Evolutionary conservation across 2,113 vertebrate genomes (phyloP).

Genomic region (Odocoileus virginianus): DNA sequence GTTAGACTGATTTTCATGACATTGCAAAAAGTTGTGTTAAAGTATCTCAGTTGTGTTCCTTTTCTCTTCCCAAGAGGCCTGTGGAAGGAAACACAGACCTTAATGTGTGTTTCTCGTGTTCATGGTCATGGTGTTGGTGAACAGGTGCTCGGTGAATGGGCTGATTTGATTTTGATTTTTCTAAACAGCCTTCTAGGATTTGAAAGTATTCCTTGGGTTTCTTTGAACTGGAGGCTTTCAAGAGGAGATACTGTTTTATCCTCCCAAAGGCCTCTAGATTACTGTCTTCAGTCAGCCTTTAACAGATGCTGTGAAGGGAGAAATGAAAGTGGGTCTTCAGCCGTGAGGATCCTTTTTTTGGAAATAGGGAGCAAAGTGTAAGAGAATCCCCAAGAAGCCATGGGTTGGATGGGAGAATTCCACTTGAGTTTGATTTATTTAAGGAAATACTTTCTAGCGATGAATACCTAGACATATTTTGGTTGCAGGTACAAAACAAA

Average conservation of each 20-base stretch:
- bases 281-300: neutral
- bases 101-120: neutral
- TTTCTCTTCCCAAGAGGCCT: neutral
- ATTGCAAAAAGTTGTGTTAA: neutral
- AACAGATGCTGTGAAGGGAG: neutral
- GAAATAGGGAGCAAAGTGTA: neutral
- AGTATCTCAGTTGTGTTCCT: neutral
- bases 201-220: neutral
- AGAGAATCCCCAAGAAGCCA: neutral
- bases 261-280: neutral
- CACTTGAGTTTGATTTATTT: neutral
- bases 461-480: neutral
- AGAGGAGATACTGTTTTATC: neutral
- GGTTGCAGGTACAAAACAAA: neutral
- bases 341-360: neutral
- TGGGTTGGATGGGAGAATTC: neutral
- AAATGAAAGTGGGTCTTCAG: neutral
- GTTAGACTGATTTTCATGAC: neutral
- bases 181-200: neutral
- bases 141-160: neutral
- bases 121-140: neutral
- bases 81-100: neutral
- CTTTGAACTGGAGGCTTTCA: neutral
- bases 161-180: neutral
- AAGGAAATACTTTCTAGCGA: neutral